A percentile compares a stretch with the other conserved stretches of the same genome.
Conservation (phyloP, 2,113 vertebrate species). For the Heterochromis multidens region DNA sequence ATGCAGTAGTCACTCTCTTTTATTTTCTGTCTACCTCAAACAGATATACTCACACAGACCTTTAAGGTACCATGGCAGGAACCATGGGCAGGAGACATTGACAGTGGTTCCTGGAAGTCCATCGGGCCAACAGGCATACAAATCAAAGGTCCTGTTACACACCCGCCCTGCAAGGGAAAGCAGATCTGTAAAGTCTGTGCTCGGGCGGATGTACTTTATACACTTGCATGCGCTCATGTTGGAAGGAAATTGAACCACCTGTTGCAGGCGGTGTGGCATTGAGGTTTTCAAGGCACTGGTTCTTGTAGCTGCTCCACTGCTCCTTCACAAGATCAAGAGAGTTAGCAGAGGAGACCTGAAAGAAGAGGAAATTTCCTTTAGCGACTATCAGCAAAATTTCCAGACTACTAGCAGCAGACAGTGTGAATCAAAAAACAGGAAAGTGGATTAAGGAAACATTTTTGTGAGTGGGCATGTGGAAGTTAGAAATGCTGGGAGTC, state of each 20-base stretch:
- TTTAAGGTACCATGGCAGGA: conserved; percentile 85
- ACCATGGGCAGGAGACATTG: conserved; percentile 94
- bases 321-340: conserved; percentile 71
- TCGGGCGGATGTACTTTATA: background rate
- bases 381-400: background rate
- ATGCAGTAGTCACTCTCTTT: background rate
- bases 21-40: background rate
- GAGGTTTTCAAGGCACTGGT: conserved; percentile 68
- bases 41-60: conserved; percentile 65
- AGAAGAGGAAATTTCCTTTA: background rate
- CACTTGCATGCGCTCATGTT: background rate
- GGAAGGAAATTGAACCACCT: conserved; percentile 38
- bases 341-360: conserved; percentile 66
- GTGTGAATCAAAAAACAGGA: background rate
- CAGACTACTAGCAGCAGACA: background rate
- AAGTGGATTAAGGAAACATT: background rate
- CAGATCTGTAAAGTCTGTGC: background rate
- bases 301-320: conserved; percentile 74
- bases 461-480: background rate
- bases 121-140: conserved; percentile 92
- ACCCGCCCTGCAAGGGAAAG: conserved; percentile 76
- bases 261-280: conserved; percentile 43
- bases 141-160: conserved; percentile 91
- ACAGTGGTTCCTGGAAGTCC: conserved; percentile 81
- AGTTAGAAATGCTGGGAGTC: background rate